Base-by-base conservation (phyloP, 2,113 vertebrate genomes). In the Engraulis encrasicolus region DNA sequence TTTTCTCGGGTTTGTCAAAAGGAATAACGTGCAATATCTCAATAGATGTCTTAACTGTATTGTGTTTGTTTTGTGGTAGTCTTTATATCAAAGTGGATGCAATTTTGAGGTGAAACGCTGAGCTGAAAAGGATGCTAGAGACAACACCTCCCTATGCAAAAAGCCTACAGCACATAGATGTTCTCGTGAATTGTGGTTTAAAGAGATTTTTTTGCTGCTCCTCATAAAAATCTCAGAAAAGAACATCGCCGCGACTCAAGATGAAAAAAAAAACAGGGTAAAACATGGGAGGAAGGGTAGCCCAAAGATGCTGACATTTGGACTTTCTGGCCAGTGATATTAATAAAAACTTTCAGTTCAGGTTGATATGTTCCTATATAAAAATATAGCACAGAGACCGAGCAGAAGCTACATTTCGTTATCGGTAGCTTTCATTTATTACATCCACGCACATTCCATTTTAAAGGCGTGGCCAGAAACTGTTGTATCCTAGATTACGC, bases 1-100 rank as follows among this genome's bases (percentile, higher is more conserved):
- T 74, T 27, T 74, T 74, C 66, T 74, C 66, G 23, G 66, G 66
- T 74, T 74, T 74, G 66, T 74, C 66, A 34, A 81, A 81, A n/a
- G n/a, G n/a, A n/a, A 81, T 81, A 74, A 61, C 61, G 58, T 85
- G 83, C 83, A 85, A 85, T 85, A 81, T 81, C 61, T 50, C 50
- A 50, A 81, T 61, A 81, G 54, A 38, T 66, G 79, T 81, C 50
- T 81, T 49, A 85, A 52, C 36, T 74, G 54, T 80, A 80, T 61
- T 40, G 66, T 84, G 58, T 66, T 71, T 74, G 66, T 74, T 74
- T 36, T 36, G 66, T 74, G 66, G 66, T 74, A 74, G 66, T 74
- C 66, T 74, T 74, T 74, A 74, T 74, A 74, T 74, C 23, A 74
- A 74, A 34, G 66, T 74, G 66, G 66, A 74, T 74, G 66, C 66